Conservation (phyloP, 2,797 vertebrate species). For the Novumbra hubbsi region DNA sequence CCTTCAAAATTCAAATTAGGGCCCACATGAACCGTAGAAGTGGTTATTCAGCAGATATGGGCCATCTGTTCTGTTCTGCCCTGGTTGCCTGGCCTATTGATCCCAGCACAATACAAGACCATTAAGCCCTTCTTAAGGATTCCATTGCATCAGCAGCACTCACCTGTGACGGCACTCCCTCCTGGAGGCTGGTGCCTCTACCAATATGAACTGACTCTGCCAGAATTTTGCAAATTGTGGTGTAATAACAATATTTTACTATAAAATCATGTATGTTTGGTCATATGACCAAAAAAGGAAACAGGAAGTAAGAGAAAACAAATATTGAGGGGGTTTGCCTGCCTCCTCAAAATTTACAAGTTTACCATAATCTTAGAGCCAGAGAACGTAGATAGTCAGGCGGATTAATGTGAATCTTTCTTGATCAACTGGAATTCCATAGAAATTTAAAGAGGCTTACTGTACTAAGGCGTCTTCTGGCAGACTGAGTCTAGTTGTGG, state of each 20-base stretch:
- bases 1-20: conserved; percentile 38
- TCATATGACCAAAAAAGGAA: neutral
- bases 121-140: conserved; percentile 60
- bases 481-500: conserved; percentile 12
- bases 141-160: conserved; percentile 61
- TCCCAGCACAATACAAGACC: conserved; percentile 59
- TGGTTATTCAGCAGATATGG: conserved; percentile 49
- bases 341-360: conserved; percentile 33
- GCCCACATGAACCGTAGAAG: conserved; percentile 39
- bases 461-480: conserved; percentile 50
- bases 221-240: neutral
- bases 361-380: conserved; percentile 16
- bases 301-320: neutral
- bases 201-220: neutral
- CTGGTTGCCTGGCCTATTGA: conserved; percentile 49
- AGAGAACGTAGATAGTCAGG: conserved; percentile 23
- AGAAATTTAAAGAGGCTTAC: conserved; percentile 47
- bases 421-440: conserved; percentile 51
- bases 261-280: neutral
- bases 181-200: neutral
- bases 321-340: neutral
- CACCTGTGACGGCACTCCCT: conserved; percentile 27
- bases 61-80: conserved; percentile 47
- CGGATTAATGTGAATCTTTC: conserved; percentile 46
- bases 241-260: neutral